Conservation (phyloP, 53 echinoderm and acorn worm genomes). For the Patiria pectinifera region DNA sequence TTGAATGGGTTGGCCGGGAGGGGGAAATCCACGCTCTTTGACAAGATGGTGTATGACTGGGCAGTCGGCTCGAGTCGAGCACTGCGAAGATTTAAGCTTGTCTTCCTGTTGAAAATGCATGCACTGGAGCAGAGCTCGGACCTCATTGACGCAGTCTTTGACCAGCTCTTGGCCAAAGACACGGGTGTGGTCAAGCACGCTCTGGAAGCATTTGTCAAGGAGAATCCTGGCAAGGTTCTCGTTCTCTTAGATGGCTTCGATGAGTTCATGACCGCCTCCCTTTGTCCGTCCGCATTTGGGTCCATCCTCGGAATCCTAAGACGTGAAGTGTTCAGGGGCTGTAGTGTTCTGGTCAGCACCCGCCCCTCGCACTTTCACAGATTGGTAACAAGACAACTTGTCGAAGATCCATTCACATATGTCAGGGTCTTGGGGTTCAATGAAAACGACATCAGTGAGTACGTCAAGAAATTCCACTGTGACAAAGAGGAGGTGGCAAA, state of each 20-base stretch:
- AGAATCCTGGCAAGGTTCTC: constrained; percentile 13
- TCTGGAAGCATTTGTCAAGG: not conserved
- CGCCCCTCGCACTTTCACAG: constrained; percentile 43
- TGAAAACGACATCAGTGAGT: not conserved
- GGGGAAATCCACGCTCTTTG: constrained; percentile 4
- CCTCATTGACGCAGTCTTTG: not conserved
- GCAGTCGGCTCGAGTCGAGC: not conserved
- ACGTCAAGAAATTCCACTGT: not conserved
- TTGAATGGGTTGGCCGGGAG: constrained; percentile 5
- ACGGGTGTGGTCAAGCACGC: not conserved
- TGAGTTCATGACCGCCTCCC: not conserved
- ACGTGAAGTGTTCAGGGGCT: not conserved
- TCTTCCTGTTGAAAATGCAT: constrained; percentile 17
- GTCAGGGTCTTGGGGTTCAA: not conserved
- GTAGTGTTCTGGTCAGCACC: constrained; percentile 30
- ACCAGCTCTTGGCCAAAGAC: constrained; percentile 40
- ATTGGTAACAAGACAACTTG: not conserved
- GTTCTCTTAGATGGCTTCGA: not conserved
- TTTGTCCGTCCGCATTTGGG: not conserved
- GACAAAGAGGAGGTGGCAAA: not conserved
- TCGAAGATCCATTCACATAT: not conserved
- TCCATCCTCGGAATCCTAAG: constrained; percentile 24
- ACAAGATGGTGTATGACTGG: constrained; percentile 5
- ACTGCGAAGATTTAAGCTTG: constrained; percentile 23
- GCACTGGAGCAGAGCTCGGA: no score